Conservation (phyloP, 2,113 vertebrate genomes). For the Oxyruncus cristatus region DNA sequence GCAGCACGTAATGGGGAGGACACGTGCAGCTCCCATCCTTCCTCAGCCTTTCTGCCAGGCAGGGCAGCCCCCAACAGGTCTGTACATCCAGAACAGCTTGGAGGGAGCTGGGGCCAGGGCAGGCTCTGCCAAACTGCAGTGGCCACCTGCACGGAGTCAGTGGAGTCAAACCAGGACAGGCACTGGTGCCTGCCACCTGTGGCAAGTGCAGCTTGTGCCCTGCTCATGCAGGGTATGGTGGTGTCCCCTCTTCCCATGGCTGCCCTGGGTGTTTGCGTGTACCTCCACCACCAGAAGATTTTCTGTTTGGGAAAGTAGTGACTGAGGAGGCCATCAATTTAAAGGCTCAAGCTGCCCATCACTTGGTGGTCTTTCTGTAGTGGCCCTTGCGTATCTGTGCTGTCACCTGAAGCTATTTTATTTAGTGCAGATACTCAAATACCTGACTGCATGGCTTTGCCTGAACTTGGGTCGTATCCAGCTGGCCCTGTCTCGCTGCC, state of each 20-base stretch:
- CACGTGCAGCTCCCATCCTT: not conserved
- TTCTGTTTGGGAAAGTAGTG: not conserved
- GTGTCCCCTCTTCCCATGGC: rapidly evolving
- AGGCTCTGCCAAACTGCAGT: rapidly evolving
- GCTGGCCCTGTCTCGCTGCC: not conserved
- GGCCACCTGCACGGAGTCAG: rapidly evolving
- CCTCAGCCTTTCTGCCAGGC: rapidly evolving
- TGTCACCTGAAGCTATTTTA: not conserved
- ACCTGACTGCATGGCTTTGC: rapidly evolving
- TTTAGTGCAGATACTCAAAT: not conserved
- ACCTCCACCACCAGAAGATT: not conserved
- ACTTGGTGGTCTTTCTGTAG: not conserved
- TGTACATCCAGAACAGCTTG: not conserved
- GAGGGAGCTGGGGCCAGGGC: rapidly evolving
- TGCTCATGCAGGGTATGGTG: rapidly evolving
- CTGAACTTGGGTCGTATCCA: rapidly evolving
- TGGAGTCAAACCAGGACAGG: rapidly evolving
- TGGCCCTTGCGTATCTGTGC: rapidly evolving
- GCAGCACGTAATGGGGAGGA: not conserved
- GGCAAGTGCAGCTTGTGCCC: not conserved
- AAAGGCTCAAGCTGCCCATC: not conserved
- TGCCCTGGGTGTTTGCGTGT: rapidly evolving
- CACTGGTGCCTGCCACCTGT: not conserved
- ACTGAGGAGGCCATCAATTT: not conserved
- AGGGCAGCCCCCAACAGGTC: rapidly evolving